Percentiles rank a stretch among this genome's conserved stretches.
phyloP scores from a whole-genome alignment of 2,888 invertebrate genomes.

The Lypha dubia region DNA sequence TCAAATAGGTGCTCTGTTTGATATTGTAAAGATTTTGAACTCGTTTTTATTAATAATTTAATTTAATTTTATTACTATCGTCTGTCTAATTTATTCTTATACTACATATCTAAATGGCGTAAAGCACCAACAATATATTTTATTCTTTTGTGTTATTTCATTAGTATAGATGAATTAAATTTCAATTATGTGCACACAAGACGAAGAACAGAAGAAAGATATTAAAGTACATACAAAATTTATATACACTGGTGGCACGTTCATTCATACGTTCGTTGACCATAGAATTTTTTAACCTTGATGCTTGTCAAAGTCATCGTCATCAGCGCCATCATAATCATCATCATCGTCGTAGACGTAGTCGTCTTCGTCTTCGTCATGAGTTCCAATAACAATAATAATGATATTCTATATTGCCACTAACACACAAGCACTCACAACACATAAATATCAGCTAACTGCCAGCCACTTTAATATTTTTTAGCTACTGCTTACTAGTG shows the following conservation, averaged over 20 bases:
- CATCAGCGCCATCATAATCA: slow-evolving; percentile 23
- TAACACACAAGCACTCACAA: background rate
- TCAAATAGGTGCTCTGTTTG: no score
- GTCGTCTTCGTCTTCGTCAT: background rate
- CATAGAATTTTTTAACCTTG: slow-evolving; percentile 72
- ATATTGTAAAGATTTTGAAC: background rate
- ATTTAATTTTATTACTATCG: slow-evolving; percentile 10
- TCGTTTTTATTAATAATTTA: background rate
- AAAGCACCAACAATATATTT: background rate
- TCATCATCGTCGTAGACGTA: background rate
- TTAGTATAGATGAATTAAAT: slow-evolving; percentile 14
- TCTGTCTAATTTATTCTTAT: slow-evolving; percentile 34
- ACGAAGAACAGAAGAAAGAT: slow-evolving; percentile 15
- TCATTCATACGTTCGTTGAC: slow-evolving; percentile 69
- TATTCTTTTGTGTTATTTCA: background rate
- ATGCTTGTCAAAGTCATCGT: slow-evolving; percentile 71
- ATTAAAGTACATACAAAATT: background rate
- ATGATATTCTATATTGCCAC: slow-evolving; percentile 37
- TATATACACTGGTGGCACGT: slow-evolving; percentile 35
- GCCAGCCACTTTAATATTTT: background rate
- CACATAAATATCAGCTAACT: background rate
- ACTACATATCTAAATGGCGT: slow-evolving; percentile 5
- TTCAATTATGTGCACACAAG: slow-evolving; percentile 30
- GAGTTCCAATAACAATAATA: slow-evolving; percentile 44
- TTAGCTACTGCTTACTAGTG: slow-evolving; percentile 22